Percentiles rank a stretch among this genome's conserved stretches.
Conservation (phyloP, 2,113 vertebrate species). For the Arizona elegans region DNA sequence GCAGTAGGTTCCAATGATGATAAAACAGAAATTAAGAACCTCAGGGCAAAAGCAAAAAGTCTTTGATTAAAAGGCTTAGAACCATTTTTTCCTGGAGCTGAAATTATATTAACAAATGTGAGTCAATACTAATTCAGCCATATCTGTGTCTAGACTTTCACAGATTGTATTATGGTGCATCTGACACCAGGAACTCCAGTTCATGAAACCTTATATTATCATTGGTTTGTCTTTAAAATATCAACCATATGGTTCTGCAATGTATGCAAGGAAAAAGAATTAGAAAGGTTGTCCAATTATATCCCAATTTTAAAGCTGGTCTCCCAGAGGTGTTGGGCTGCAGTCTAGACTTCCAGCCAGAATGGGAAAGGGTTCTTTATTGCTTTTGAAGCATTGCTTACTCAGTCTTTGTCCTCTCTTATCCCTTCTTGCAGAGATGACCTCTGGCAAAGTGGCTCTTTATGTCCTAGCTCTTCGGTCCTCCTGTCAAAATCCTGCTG, state of each 20-base stretch:
- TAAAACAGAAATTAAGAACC: neutral
- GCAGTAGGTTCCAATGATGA: neutral
- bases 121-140: neutral
- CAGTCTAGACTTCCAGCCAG: neutral
- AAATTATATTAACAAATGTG: neutral
- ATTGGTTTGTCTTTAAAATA: neutral
- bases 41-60: neutral
- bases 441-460: conserved; percentile 60
- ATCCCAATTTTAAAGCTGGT: neutral
- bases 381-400: neutral
- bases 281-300: neutral
- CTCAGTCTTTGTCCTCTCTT: neutral
- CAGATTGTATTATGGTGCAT: neutral
- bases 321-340: neutral
- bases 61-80: neutral
- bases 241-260: neutral
- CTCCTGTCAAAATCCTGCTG: conserved; percentile 57
- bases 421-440: conserved; percentile 52
- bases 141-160: neutral
- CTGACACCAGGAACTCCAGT: neutral
- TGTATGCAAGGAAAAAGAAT: neutral
- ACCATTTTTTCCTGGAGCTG: neutral
- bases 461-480: conserved; percentile 65
- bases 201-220: neutral
- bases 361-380: neutral